These are phyloP conservation scores for Nicator chloris DNA, from an alignment of 2,113 vertebrate genomes.

Conservation along the genomic window DNA sequence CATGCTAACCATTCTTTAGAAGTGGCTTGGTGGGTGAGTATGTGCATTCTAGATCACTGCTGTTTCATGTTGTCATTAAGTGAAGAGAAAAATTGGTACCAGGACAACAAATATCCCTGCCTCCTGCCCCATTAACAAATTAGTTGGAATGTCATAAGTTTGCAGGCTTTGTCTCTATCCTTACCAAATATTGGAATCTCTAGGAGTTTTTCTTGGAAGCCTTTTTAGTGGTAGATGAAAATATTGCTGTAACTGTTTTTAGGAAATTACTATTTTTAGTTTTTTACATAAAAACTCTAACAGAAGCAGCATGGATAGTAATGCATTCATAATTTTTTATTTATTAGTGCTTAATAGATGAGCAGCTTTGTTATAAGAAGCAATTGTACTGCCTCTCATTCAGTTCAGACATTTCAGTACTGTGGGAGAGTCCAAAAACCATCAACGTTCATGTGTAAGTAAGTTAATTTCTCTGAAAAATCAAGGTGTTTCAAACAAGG, in stretches of 20 bases:
- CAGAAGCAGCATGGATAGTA: not conserved
- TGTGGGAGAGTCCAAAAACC: conserved; percentile 69
- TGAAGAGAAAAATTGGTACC: not conserved
- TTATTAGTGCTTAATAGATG: conserved; percentile 73
- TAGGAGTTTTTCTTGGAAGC: not conserved
- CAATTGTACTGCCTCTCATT: conserved; percentile 75
- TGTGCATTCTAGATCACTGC: not conserved
- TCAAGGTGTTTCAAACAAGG: not conserved
- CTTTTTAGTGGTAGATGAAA: not conserved
- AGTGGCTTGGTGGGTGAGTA: not conserved
- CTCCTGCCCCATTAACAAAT: not conserved
- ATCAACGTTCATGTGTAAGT: conserved; percentile 69
- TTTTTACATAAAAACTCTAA: not conserved
- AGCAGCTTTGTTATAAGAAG: conserved; percentile 78
- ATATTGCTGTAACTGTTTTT: not conserved
- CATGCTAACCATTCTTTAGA: not conserved
- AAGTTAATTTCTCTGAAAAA: not conserved
- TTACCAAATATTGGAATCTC: not conserved
- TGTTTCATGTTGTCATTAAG: not conserved
- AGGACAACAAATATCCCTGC: not conserved
- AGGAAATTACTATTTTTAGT: not conserved
- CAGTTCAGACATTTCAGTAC: conserved; percentile 31
- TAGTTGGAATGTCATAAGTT: not conserved
- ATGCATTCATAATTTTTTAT: not conserved
- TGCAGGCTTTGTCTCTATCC: not conserved